These are phyloP conservation scores for Merodon equestris DNA, from an alignment of 2,888 invertebrate genomes.

Conservation along the genomic window DNA sequence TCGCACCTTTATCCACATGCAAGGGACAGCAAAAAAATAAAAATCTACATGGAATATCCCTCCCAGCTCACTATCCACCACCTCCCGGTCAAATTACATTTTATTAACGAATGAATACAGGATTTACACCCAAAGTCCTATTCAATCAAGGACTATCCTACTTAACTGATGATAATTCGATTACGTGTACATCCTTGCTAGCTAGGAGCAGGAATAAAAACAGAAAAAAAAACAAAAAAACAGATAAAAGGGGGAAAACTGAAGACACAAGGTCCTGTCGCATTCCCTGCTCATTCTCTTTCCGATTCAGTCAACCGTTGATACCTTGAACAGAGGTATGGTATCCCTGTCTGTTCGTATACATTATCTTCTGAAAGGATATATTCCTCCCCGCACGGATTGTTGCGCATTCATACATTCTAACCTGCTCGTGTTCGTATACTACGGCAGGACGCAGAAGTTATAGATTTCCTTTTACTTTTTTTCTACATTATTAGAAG, in stretches of 20 bases:
- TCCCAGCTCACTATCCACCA: constrained; percentile 51
- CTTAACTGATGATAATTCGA: constrained; percentile 77
- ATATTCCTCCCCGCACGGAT: constrained; percentile 35
- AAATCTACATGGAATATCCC: constrained; percentile 47
- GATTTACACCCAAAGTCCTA: constrained; percentile 69
- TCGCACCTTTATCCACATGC: too few species aligned
- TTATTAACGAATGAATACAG: constrained; percentile 69
- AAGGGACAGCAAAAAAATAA: too few species aligned
- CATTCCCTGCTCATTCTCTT: constrained; percentile 43
- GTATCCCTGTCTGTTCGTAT: constrained; percentile 28
- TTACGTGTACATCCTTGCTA: constrained; percentile 72
- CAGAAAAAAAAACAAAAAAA: too few species aligned
- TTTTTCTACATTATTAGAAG: constrained; percentile 49
- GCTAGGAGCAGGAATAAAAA: too few species aligned
- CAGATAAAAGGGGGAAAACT: too few species aligned
- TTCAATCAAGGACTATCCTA: constrained; percentile 69
- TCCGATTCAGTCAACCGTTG: constrained; percentile 66
- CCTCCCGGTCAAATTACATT: constrained; percentile 69
- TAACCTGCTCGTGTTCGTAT: too few species aligned
- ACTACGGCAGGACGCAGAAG: constrained; percentile 23
- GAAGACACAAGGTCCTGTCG: constrained; percentile 40
- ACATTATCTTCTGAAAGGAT: constrained; percentile 48
- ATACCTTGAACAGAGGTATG: constrained; percentile 51
- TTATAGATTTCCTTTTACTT: constrained; percentile 65
- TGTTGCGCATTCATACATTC: constrained; percentile 62